Conservation (phyloP, 2,888 invertebrate genomes). For the Protula sp. region DNA sequence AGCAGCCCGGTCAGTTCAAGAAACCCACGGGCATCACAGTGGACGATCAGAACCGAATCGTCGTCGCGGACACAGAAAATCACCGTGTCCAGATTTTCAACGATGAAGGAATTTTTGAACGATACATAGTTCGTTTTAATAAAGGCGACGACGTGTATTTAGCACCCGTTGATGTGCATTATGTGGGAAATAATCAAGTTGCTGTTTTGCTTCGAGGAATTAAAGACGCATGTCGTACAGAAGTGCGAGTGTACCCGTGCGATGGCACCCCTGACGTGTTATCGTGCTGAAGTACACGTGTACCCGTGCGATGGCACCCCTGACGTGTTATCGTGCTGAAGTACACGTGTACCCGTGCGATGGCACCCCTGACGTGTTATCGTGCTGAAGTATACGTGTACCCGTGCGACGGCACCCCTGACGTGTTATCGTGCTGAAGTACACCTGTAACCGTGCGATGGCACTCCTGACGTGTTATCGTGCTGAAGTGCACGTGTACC, state of each 20-base stretch:
- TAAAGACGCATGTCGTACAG: slow-evolving; percentile 7
- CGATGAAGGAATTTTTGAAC: slow-evolving; percentile 6
- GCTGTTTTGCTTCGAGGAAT: slow-evolving; percentile 12
- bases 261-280: neutral
- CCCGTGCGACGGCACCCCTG: too few species aligned
- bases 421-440: too few species aligned
- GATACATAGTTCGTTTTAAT: slow-evolving; percentile 4
- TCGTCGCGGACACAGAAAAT: slow-evolving; percentile 60
- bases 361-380: neutral
- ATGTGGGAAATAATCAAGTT: slow-evolving; percentile 2
- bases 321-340: too few species aligned
- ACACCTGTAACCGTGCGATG: too few species aligned
- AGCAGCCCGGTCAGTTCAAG: slow-evolving; percentile 58
- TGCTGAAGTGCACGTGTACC: slow-evolving; percentile 7
- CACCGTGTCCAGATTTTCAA: slow-evolving; percentile 54
- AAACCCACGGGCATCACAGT: slow-evolving; percentile 59
- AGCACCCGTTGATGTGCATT: slow-evolving; percentile 1
- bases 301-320: too few species aligned
- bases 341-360: slow-evolving; percentile 4
- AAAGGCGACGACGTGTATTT: slow-evolving; percentile 12
- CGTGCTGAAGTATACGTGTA: neutral
- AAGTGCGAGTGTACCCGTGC: slow-evolving; percentile 6
- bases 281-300: neutral
- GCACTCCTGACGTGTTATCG: too few species aligned
- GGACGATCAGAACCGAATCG: slow-evolving; percentile 55